Evolutionary conservation across 2,113 vertebrate genomes (phyloP).

Genomic region (Cinclus mexicanus): DNA sequence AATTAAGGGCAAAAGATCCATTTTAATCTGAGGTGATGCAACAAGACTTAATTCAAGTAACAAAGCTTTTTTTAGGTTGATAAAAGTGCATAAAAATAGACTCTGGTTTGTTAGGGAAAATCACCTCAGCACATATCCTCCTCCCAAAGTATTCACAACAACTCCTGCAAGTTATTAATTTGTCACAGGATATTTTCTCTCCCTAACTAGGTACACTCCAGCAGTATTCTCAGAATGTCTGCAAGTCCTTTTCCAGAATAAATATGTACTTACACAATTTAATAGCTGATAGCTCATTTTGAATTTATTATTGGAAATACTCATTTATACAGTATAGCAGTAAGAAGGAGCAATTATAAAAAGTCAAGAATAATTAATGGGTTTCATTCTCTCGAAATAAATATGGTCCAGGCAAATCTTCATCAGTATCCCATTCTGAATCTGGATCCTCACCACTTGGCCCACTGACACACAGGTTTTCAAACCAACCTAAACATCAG

Average conservation of each 20-base stretch:
- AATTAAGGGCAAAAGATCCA: constrained; percentile 13
- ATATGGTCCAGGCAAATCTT: not conserved
- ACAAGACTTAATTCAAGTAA: not conserved
- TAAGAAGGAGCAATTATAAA: not conserved
- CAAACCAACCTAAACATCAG: not conserved
- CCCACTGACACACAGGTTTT: not conserved
- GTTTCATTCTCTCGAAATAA: not conserved
- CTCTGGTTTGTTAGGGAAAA: not conserved
- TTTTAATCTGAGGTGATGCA: constrained; percentile 5
- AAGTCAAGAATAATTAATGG: not conserved
- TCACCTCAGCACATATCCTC: not conserved
- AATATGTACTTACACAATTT: accelerated
- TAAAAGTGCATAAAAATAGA: constrained; percentile 22
- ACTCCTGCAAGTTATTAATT: not conserved
- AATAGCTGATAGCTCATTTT: not conserved
- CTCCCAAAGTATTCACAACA: not conserved
- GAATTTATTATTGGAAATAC: not conserved
- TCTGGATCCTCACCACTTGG: not conserved
- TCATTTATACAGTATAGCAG: not conserved
- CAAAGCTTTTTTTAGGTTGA: not conserved
- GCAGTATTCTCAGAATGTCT: not conserved
- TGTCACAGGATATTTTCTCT: not conserved
- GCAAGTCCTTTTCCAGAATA: not conserved
- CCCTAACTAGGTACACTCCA: not conserved
- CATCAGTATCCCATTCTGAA: not conserved